Percentiles rank a stretch among this genome's conserved stretches.
Conservation (phyloP, 1,140 invertebrate species). For the Drosophila leontia region DNA sequence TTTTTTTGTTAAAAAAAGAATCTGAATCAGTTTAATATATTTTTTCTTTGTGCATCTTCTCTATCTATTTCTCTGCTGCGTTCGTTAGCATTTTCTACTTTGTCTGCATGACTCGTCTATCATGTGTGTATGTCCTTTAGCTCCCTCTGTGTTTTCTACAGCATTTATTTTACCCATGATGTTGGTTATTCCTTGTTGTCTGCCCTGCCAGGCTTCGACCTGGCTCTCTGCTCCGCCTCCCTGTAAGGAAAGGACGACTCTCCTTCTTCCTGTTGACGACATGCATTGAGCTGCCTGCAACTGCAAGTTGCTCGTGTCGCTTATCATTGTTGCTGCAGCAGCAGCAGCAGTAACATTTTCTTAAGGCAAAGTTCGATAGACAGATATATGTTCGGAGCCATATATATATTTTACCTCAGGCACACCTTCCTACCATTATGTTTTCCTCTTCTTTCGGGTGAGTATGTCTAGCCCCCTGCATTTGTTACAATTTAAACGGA, state of each 20-base stretch:
- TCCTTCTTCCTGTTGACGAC: constrained; percentile 55
- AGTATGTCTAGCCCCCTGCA: constrained; percentile 20
- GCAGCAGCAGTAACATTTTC: constrained; percentile 57
- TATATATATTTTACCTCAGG: constrained; percentile 36
- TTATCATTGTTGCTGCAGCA: constrained; percentile 73
- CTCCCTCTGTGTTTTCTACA: constrained; percentile 60
- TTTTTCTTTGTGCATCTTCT: constrained; percentile 6
- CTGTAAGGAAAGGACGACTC: constrained; percentile 1
- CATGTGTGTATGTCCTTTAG: constrained; percentile 16
- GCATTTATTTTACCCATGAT: constrained; percentile 75
- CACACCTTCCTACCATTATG: constrained; percentile 4
- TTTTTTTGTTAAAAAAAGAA: not conserved
- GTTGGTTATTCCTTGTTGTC: constrained; percentile 61
- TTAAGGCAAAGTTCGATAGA: constrained; percentile 66
- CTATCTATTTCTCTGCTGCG: constrained; percentile 15
- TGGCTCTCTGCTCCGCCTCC: constrained; percentile 22
- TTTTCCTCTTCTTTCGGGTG: constrained; percentile 2
- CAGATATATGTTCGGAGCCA: constrained; percentile 45
- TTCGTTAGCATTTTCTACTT: constrained; percentile 64
- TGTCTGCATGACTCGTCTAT: constrained; percentile 47
- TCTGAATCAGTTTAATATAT: not conserved
- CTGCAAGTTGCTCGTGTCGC: constrained; percentile 44
- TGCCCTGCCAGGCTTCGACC: constrained; percentile 38
- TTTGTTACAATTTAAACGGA: constrained; percentile 75
- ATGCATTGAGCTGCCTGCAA: constrained; percentile 48